Base-by-base conservation (phyloP, 2,113 vertebrate species). In the Cygnus atratus region DNA sequence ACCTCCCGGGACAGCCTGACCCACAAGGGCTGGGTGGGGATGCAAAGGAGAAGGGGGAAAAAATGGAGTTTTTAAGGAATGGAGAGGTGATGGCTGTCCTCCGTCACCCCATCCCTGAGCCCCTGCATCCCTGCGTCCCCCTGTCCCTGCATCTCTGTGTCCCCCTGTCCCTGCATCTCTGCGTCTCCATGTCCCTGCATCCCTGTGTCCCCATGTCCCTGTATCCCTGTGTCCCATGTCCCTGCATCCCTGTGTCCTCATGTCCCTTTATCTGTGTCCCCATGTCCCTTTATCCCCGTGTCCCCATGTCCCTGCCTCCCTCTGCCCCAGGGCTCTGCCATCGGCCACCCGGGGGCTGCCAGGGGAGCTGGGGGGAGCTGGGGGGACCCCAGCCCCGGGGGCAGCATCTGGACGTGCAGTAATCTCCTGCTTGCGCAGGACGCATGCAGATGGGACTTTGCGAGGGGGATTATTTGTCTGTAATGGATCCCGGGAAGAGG, bases 21-120 rank as follows among this genome's bases (percentile, higher is more conserved):
- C 11, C 20, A 1, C 31, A 33, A 28, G 10, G 4, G 21, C 18
- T 0, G 1, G 29, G 43, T 5, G 52, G 33, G 29, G 52, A 14
- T 11, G 25, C 0, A 0, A 33, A 31, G 50, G 43, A 35, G 48
- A 13, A 1, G 26, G 9, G 57, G 31, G 35, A 65, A 65, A 0
- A 0, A 20, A 20, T 39, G 25, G 77, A 33, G 35, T 41, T 52
- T 41, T 16, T 62, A 28, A 1, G 5, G 16, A 19, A 26, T 18
- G 10, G 1, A 5, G 26, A n/a, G 21, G 11, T 9, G 1, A 37
- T 3, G 13, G 10, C 0, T 78, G 10, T 6, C 21, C n/a, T 6
- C 44, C 2, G 35, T 2, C 44, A 58, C 20, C 46, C 11, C 50
- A 37, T 15, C 13, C 39, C 57, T 4, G 4, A 2, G 3, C 22